Percentiles rank a stretch among this genome's conserved stretches.
These are phyloP conservation scores for Hipparchia sbordonii DNA, from an alignment of 2,888 invertebrate genomes.

Conservation along the genomic window DNA sequence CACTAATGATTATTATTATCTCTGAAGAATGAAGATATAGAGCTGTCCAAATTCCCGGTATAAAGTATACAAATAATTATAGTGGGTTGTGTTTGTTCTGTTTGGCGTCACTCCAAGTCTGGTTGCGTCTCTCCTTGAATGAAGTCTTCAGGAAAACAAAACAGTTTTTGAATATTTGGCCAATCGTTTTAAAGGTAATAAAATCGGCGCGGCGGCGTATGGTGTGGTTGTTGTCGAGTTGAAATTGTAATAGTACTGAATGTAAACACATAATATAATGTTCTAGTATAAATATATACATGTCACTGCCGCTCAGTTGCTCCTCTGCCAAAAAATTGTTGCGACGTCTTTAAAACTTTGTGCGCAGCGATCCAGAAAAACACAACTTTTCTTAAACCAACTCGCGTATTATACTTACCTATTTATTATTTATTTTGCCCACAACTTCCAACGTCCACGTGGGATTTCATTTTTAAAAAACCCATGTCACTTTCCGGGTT, in stretches of 20 bases:
- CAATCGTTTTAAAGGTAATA: constrained; percentile 29
- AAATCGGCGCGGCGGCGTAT: neutral
- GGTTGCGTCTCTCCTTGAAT: constrained; percentile 55
- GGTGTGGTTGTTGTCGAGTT: constrained; percentile 13
- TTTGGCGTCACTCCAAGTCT: constrained; percentile 68
- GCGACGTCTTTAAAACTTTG: constrained; percentile 60
- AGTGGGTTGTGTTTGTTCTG: constrained; percentile 46
- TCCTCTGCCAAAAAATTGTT: constrained; percentile 68
- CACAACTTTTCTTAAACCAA: constrained; percentile 20
- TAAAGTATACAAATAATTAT: constrained; percentile 33
- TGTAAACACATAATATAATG: constrained; percentile 10
- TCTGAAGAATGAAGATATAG: constrained; percentile 27
- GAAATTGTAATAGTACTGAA: neutral
- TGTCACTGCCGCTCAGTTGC: constrained; percentile 5
- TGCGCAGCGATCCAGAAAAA: constrained; percentile 44
- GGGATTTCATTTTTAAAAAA: too few relatives aligned
- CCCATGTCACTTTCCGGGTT: too few relatives aligned
- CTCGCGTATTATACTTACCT: neutral
- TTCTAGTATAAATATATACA: neutral
- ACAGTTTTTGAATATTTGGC: constrained; percentile 51
- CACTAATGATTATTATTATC: constrained; percentile 26
- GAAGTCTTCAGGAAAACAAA: constrained; percentile 53
- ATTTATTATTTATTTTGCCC: neutral
- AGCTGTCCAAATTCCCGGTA: constrained; percentile 36
- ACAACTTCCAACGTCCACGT: too few relatives aligned